These are phyloP conservation scores for Dynastes maya DNA, from an alignment of 2,888 invertebrate species.

Conservation along the genomic window DNA sequence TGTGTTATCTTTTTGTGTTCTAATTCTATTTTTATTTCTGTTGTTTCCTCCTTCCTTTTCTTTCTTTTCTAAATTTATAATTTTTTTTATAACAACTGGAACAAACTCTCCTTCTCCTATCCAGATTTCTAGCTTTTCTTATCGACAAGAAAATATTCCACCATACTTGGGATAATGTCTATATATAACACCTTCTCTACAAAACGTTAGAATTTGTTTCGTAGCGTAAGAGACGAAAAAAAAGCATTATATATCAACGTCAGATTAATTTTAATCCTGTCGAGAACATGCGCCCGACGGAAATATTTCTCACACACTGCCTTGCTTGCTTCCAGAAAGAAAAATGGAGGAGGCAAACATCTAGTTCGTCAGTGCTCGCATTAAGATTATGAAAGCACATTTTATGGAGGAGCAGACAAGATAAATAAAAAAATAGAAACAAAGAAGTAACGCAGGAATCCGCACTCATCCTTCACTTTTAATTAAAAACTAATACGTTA, in stretches of 20 bases:
- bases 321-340: background rate
- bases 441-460: background rate
- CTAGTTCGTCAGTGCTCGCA: background rate
- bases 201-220: slow-evolving; percentile 17
- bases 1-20: too few species aligned
- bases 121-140: too few species aligned
- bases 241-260: slow-evolving; percentile 24
- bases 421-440: background rate
- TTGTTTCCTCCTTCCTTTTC: too few species aligned
- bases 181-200: background rate
- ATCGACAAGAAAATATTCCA: too few species aligned
- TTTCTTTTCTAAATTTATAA: too few species aligned
- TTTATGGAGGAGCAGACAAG: background rate
- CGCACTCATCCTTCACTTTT: background rate
- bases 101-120: too few species aligned
- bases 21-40: too few species aligned
- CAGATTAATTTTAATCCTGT: slow-evolving; percentile 32
- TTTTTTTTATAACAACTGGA: too few species aligned
- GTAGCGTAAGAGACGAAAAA: background rate
- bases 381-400: slow-evolving; percentile 20
- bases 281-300: slow-evolving; percentile 8
- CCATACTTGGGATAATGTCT: too few species aligned
- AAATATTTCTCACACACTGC: slow-evolving; percentile 11
- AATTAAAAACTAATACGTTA: background rate
- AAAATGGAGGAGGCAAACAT: slow-evolving; percentile 18